Evolutionary conservation across 1,140 invertebrate genomes (phyloP).

Genomic region (Sminthurides bifidus): DNA sequence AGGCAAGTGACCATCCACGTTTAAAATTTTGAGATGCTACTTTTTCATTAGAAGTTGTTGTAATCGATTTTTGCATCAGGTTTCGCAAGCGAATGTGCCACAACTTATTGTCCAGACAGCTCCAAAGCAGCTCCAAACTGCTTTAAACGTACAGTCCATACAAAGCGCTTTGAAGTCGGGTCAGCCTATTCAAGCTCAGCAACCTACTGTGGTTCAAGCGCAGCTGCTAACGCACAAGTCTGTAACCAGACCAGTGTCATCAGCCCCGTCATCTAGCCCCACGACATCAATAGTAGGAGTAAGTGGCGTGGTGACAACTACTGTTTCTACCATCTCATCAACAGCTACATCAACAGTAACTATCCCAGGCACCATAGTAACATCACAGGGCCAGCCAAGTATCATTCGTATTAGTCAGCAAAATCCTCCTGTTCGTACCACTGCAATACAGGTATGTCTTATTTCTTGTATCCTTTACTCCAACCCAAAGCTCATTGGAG

Average conservation of each 20-base stretch:
- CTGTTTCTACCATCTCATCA: not conserved
- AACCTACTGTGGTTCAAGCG: not conserved
- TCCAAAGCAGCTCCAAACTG: constrained; percentile 15
- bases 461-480: not conserved
- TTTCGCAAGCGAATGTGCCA: constrained; percentile 8
- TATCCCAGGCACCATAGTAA: not conserved
- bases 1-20: not conserved
- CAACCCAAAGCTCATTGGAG: too few species aligned
- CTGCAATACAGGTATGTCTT: not conserved
- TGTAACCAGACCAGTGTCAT: not conserved
- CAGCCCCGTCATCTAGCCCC: not conserved
- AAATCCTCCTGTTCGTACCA: not conserved
- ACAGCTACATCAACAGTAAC: not conserved
- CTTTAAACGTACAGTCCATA: constrained; percentile 9
- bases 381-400: not conserved
- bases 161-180: constrained; percentile 18
- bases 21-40: not conserved
- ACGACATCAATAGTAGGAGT: not conserved
- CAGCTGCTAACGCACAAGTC: not conserved
- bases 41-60: not conserved
- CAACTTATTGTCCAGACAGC: constrained; percentile 16
- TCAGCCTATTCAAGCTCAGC: not conserved
- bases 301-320: not conserved
- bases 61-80: not conserved
- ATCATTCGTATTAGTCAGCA: constrained; percentile 1